Evolutionary conservation across 2,888 invertebrate genomes (phyloP).

Genomic region (Brenthis daphne): DNA sequence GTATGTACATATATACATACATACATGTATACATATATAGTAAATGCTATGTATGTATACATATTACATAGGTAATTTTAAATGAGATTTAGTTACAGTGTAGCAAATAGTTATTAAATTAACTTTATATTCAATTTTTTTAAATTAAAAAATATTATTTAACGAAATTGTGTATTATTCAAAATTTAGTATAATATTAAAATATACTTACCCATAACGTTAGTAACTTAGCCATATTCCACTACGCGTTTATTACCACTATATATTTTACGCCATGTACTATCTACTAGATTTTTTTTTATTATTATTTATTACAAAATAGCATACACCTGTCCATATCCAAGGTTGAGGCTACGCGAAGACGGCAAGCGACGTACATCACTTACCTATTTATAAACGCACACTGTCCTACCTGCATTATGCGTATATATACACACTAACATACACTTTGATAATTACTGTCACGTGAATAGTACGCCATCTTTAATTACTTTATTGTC

Average conservation of each 20-base stretch:
- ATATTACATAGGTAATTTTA: too few species aligned
- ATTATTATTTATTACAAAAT: conserved; percentile 41
- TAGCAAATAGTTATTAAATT: too few species aligned
- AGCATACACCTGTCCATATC: conserved; percentile 63
- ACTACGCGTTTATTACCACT: conserved; percentile 39
- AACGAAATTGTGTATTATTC: not conserved
- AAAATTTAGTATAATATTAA: not conserved
- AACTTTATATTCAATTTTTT: too few species aligned
- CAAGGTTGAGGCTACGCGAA: conserved; percentile 72
- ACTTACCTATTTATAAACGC: conserved; percentile 77
- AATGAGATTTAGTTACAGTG: too few species aligned
- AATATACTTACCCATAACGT: conserved; percentile 59
- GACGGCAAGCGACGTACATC: conserved; percentile 60
- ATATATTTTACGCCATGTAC: conserved; percentile 42
- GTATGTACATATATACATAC: too few species aligned
- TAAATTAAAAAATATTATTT: too few species aligned
- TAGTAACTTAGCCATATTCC: conserved; percentile 60
- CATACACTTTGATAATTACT: conserved; percentile 37
- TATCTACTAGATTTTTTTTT: conserved; percentile 37
- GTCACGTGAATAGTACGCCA: conserved; percentile 45
- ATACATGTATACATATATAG: too few species aligned
- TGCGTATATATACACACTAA: conserved; percentile 43
- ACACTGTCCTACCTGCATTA: conserved; percentile 56
- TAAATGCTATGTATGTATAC: too few species aligned
- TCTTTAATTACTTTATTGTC: conserved; percentile 45